These are phyloP conservation scores for Choloepus hoffmanni DNA, from an alignment of 2,113 vertebrate genomes.

Conservation along the genomic window DNA sequence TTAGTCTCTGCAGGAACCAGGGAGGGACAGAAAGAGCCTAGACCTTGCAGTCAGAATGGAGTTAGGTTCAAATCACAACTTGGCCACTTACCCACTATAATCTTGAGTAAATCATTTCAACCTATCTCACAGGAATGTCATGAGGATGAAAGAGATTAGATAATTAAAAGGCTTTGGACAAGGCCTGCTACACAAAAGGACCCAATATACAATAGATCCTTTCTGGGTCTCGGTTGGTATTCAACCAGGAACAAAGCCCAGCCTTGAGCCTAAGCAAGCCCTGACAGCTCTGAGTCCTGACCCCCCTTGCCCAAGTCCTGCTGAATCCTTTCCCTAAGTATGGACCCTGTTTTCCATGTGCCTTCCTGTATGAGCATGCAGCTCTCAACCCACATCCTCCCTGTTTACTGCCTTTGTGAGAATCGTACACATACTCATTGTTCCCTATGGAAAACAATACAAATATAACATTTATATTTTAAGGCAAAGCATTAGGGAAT, in stretches of 20 bases:
- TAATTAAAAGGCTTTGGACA: background rate
- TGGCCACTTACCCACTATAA: background rate
- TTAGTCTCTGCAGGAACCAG: background rate
- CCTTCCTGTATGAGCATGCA: constrained; percentile 38
- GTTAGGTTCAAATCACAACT: background rate
- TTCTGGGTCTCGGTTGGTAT: background rate
- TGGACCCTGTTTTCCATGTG: constrained; percentile 7
- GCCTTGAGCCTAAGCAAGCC: background rate
- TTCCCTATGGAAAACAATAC: too few species aligned
- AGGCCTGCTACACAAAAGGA: background rate
- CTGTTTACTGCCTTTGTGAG: too few species aligned
- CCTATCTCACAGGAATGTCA: background rate
- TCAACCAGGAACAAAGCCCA: background rate
- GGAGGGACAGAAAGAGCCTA: background rate
- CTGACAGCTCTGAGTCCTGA: background rate
- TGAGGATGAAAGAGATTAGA: background rate
- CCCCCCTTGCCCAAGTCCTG: background rate
- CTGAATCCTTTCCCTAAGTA: background rate
- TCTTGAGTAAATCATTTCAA: background rate
- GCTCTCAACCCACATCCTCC: background rate
- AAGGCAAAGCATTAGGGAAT: constrained; percentile 12
- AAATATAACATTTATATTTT: background rate
- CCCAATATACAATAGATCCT: background rate
- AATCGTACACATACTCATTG: too few species aligned
- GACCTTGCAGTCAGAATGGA: background rate